Evolutionary conservation across 2,113 vertebrate genomes (phyloP).

Genomic region (Ophthalmolycus amberensis): DNA sequence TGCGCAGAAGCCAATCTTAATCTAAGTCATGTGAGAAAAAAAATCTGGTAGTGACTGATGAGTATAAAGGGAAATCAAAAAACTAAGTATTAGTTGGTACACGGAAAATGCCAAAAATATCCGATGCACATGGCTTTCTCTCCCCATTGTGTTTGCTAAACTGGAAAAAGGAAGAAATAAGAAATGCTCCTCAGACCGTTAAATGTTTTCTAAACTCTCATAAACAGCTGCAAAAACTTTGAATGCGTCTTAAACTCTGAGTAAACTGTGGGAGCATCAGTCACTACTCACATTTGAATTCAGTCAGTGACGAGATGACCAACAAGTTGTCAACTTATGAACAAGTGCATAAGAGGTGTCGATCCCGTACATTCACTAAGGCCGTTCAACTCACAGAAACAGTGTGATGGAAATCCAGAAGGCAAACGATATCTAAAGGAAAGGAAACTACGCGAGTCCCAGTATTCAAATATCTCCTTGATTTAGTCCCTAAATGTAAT

Average conservation of each 20-base stretch:
- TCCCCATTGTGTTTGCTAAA: constrained; percentile 4
- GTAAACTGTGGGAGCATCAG: constrained; percentile 40
- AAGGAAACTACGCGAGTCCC: constrained; percentile 91
- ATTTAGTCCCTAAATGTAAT: constrained; percentile 79
- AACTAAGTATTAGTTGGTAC: constrained; percentile 23
- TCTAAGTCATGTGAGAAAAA: constrained; percentile 61
- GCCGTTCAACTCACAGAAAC: constrained; percentile 81
- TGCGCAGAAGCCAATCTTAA: constrained; percentile 69
- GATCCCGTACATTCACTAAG: constrained; percentile 93
- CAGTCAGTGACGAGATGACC: constrained; percentile 85
- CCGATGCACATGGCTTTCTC: constrained; percentile 31
- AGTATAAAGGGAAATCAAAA: constrained; percentile 39
- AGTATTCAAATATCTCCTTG: constrained; percentile 86
- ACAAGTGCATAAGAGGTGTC: constrained; percentile 86
- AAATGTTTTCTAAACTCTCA: constrained; percentile 32
- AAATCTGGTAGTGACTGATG: constrained; percentile 27
- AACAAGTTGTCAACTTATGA: constrained; percentile 89
- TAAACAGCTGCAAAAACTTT: constrained; percentile 18
- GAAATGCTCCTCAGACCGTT: constrained; percentile 25
- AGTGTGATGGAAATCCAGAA: constrained; percentile 84
- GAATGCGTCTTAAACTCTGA: constrained; percentile 39
- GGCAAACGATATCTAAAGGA: constrained; percentile 93
- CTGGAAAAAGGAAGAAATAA: constrained; percentile 37
- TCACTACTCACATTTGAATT: constrained; percentile 39
- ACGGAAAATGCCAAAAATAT: constrained; percentile 37